These are phyloP conservation scores for Malthinus seriepunctatus DNA, from an alignment of 2,888 invertebrate genomes.

Conservation along the genomic window DNA sequence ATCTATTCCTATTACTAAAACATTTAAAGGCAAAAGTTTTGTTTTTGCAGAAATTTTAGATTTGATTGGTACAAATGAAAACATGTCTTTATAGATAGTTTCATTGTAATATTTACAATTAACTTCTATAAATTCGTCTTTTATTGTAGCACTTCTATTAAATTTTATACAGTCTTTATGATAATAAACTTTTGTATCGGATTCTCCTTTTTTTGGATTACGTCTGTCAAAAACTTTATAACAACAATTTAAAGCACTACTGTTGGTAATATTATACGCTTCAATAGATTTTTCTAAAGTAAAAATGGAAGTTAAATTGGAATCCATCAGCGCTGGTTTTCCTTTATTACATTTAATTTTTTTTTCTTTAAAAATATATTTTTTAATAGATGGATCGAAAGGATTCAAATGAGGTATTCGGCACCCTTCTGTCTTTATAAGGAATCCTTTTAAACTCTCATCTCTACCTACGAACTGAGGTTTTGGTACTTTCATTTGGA, in stretches of 20 bases:
- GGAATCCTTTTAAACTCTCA: conserved; percentile 34
- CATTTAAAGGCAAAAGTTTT: conserved; percentile 56
- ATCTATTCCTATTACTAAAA: conserved; percentile 83
- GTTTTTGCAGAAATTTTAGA: neutral
- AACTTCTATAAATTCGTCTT: conserved; percentile 71
- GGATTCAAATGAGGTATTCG: conserved; percentile 68
- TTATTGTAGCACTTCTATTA: conserved; percentile 52
- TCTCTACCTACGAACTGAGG: conserved; percentile 10
- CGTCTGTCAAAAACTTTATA: conserved; percentile 64
- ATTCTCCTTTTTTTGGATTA: conserved; percentile 54
- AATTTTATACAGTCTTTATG: conserved; percentile 58
- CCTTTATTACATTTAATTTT: conserved; percentile 59
- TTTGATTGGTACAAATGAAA: conserved; percentile 64
- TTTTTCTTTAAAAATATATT: conserved; percentile 58
- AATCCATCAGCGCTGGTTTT: conserved; percentile 59
- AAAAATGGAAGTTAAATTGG: conserved; percentile 64
- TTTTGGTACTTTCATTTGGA: neutral
- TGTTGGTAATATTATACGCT: conserved; percentile 57
- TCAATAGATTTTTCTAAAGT: conserved; percentile 55
- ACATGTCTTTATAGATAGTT: conserved; percentile 69
- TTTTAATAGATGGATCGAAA: conserved; percentile 60
- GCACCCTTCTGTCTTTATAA: conserved; percentile 66
- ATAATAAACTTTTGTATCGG: conserved; percentile 58
- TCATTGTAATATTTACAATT: conserved; percentile 59
- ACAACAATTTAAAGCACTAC: conserved; percentile 61